A percentile compares a stretch with the other conserved stretches of the same genome.
phyloP scores from a whole-genome alignment of 2,888 invertebrate genomes.

The Doris montereyensis region DNA sequence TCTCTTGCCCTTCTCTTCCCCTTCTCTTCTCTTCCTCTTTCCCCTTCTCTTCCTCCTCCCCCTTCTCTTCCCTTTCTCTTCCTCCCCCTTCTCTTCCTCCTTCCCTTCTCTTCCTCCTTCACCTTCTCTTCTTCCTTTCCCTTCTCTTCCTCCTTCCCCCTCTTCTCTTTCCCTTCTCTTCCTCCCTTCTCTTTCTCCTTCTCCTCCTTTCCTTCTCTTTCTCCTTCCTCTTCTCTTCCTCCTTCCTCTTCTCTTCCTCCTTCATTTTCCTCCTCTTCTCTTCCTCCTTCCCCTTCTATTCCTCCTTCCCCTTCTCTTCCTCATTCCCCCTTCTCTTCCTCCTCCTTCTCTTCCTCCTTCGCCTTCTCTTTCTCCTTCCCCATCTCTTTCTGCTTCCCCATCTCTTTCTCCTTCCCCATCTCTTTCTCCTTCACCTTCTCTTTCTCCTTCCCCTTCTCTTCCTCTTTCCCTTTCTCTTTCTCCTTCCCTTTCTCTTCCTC shows the following conservation, averaged over 20 bases:
- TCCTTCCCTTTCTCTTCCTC: not conserved
- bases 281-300: not conserved
- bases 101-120: not conserved
- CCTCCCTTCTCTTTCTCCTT: not conserved
- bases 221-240: not conserved
- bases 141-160: not conserved
- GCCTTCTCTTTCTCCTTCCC: not conserved
- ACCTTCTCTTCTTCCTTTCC: not conserved
- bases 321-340: not conserved
- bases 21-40: not conserved
- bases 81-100: not conserved
- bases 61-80: not conserved
- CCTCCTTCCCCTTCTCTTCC: not conserved
- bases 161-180: not conserved
- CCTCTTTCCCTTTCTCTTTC: not conserved
- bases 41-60: not conserved
- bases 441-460: not conserved
- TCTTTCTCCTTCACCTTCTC: not conserved
- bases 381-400: not conserved
- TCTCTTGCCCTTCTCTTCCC: not conserved
- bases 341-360: not conserved
- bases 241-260: not conserved
- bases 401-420: not conserved
- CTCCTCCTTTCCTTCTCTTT: not conserved
- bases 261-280: not conserved